Evolutionary conservation across 2,888 invertebrate species (phyloP), one percentile per base, ranked within the genome.

Genomic region (Tryphoninae sp.): DNA sequence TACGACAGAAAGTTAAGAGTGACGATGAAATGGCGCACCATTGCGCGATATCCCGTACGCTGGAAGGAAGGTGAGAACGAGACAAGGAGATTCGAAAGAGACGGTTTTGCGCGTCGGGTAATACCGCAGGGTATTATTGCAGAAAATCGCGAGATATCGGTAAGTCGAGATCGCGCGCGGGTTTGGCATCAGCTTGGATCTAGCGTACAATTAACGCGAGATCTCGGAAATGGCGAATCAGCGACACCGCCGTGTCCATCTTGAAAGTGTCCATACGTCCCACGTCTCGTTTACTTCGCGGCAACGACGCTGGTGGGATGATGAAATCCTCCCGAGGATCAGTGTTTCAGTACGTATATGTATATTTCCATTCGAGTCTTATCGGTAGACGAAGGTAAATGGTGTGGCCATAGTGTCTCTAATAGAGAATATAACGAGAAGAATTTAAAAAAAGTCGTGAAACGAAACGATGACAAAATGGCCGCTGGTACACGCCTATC

Each of bases 81-180:
- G 45, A 45, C 11, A 45, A 45, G 13, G 16, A 33, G 33, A 42
- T 68, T 19, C 53, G 53, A 9, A 45, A 45, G 59, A 8, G 13
- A 53, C 61, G 45, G 13, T 67, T 45, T 7, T 13, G 19, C 2
- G 3, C 68, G 22, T 16, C 13, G 51, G 42, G 58, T 72, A 61
- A 22, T 61, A 65, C 51, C 55, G 26, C 33, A 7, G 11, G 11
- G 55, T 67, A 72, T 81, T 75, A 78, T 76, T 75, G 72, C 61
- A 82, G 78, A 82, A 33, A 78, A 82, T 78, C 81, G 62, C 53
- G 72, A 55, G 75, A 72, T 82, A 82, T 82, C 81, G 78, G 65
- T 9, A 42, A 53, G 58, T 55, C 19, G 59, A 73, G 73, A 81
- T 78, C 77, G 74, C 77, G 61, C 33, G 67, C 33, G 65, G 40